Conservation (phyloP, 2,888 invertebrate genomes). For the Platycnemis pennipes region DNA sequence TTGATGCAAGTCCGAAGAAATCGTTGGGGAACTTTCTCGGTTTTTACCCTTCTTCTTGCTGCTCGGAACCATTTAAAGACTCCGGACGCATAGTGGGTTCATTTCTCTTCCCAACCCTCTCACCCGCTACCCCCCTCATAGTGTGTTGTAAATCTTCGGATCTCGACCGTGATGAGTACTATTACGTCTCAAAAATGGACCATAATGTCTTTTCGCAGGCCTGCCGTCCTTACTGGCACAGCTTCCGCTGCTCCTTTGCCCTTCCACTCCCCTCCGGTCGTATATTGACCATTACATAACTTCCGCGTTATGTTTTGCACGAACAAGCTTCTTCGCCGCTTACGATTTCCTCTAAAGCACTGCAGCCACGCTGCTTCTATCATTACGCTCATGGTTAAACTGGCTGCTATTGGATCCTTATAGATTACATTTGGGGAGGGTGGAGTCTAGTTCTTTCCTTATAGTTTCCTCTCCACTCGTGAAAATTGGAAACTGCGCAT, state of each 20-base stretch:
- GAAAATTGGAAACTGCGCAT: neutral
- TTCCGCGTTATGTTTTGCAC: slow-evolving; percentile 9
- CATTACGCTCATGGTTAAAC: neutral
- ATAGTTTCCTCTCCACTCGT: neutral
- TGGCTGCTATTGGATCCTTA: neutral
- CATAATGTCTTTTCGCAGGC: neutral
- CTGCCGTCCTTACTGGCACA: neutral
- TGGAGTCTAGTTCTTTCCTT: neutral
- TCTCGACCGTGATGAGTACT: neutral
- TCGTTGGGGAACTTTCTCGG: neutral
- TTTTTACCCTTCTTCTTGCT: neutral
- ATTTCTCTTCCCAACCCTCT: neutral
- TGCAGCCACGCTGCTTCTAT: neutral
- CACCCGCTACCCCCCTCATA: neutral
- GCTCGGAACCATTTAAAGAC: neutral
- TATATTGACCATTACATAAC: slow-evolving; percentile 18
- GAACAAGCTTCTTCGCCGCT: neutral
- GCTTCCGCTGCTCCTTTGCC: neutral
- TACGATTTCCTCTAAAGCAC: neutral
- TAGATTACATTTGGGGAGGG: neutral
- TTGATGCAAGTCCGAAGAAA: neutral
- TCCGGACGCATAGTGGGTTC: neutral
- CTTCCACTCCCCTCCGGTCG: neutral
- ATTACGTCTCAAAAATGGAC: neutral
- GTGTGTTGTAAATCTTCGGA: neutral